A percentile compares a stretch with the other conserved stretches of the same genome.
Evolutionary conservation across 1,140 invertebrate genomes (phyloP).

Genomic region (Pseudomyrmex pallidus): DNA sequence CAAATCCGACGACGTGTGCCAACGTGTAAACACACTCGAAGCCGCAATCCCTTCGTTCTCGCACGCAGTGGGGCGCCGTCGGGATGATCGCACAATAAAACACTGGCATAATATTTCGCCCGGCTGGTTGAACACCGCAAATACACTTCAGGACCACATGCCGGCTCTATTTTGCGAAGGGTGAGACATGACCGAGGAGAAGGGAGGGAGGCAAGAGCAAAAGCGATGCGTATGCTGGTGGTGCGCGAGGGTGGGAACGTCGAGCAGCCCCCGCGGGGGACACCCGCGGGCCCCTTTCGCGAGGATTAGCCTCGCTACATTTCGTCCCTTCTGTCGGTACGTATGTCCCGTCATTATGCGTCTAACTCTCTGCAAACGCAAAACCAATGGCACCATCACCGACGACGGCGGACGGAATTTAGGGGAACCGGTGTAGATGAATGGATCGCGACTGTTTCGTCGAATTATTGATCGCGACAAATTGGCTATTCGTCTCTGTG

Average conservation of each 20-base stretch:
- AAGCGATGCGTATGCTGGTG: not conserved
- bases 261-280: slow-evolving; percentile 45
- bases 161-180: slow-evolving; percentile 65
- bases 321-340: slow-evolving; percentile 83
- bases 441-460: not conserved
- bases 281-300: slow-evolving; percentile 59
- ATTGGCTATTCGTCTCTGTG: slow-evolving; percentile 22
- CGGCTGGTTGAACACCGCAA: slow-evolving; percentile 78
- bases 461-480: slow-evolving; percentile 43
- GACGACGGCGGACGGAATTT: slow-evolving; percentile 25
- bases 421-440: not conserved
- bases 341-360: slow-evolving; percentile 77
- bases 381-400: slow-evolving; percentile 39
- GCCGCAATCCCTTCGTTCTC: slow-evolving; percentile 66
- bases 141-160: slow-evolving; percentile 72
- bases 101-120: slow-evolving; percentile 80
- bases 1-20: slow-evolving; percentile 65
- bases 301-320: slow-evolving; percentile 84
- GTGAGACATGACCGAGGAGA: slow-evolving; percentile 8
- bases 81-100: slow-evolving; percentile 83
- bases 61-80: slow-evolving; percentile 64
- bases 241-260: slow-evolving; percentile 22
- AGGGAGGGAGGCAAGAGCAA: not conserved
- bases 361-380: slow-evolving; percentile 45
- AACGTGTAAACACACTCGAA: slow-evolving; percentile 71